Conservation (phyloP, 1,140 invertebrate species). For the Globodera rostochiensis region DNA sequence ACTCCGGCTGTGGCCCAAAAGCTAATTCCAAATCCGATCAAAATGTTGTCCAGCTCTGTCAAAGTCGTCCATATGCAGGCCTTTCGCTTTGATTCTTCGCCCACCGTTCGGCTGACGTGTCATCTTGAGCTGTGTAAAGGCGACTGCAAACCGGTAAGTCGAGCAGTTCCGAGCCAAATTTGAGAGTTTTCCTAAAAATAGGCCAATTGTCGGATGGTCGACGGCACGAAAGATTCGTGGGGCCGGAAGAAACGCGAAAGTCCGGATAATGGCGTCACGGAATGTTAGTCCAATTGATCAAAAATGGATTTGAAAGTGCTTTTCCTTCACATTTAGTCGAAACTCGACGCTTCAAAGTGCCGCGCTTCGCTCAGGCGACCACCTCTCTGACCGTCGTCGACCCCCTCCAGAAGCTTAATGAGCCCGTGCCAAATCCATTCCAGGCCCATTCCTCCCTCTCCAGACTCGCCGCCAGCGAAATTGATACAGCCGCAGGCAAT, state of each 20-base stretch:
- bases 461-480: constrained; percentile 14
- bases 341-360: constrained; percentile 63
- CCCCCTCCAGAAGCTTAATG: constrained; percentile 59
- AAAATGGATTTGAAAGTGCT: constrained; percentile 10
- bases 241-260: constrained; percentile 60
- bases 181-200: constrained; percentile 2
- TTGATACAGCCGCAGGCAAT: constrained; percentile 11
- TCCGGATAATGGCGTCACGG: constrained; percentile 53
- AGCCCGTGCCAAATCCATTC: constrained; percentile 33
- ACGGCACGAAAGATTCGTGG: constrained; percentile 56
- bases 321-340: constrained; percentile 57
- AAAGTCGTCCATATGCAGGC: constrained; percentile 64
- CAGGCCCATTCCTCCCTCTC: constrained; percentile 16
- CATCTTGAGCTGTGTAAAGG: constrained; percentile 64
- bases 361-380: constrained; percentile 61
- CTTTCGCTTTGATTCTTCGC: constrained; percentile 62
- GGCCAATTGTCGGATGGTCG: constrained; percentile 55
- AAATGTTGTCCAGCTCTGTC: constrained; percentile 53
- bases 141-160: constrained; percentile 56
- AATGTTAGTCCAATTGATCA: constrained; percentile 51
- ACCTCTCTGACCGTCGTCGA: constrained; percentile 62
- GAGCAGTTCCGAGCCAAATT: not conserved
- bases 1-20: constrained; percentile 65
- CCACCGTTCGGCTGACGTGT: constrained; percentile 60
- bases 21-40: constrained; percentile 62